Base-by-base conservation (phyloP, 2,797 vertebrate genomes). In the Acipenser transmontanus region DNA sequence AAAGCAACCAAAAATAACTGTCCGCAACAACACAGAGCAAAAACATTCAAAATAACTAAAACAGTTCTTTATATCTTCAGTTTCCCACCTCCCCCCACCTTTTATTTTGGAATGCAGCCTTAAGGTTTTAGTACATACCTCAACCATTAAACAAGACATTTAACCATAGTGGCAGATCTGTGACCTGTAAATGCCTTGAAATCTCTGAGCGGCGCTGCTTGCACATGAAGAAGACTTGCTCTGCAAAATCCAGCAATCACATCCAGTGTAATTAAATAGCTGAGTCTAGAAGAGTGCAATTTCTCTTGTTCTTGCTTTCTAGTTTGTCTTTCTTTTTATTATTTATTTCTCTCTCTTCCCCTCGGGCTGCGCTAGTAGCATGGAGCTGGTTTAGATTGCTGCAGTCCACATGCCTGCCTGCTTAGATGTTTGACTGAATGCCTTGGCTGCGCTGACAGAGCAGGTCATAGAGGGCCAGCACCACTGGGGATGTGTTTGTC, bases 91-190 rank as follows among this genome's bases (percentile, higher is more conserved):
- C 34, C 4, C 4, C 34, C 34, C 34, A 34, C 6, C 8, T 47
- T n/a, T 62, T 34, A 6, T 17, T 50, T 49, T 47, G 34, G 59
- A 62, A 60, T 34, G 34, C 34, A 10, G 51, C n/a, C 13, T n/a
- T 20, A 51, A 12, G 49, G 51, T 13, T n/a, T 10, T 50, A 65
- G 62, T 72, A 92, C 91, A 64, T 92, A 92, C 91, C 91, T 92
- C 91, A 92, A 92, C 90, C 91, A 92, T 92, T 92, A 92, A 92
- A 92, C 90, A 92, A 91, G 90, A 92, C 91, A 92, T 92, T 92
- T 91, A 92, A 92, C 91, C 91, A 92, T 92, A 91, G 85, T 88
- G 89, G 88, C 89, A 89, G 87, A 77, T 90, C 87, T 85, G 88
- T 88, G 87, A 90, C 86, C 85, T 88, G 76, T 85, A 88, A 87